Conservation (phyloP, 2,113 vertebrate genomes). For the Amazona vittata region DNA sequence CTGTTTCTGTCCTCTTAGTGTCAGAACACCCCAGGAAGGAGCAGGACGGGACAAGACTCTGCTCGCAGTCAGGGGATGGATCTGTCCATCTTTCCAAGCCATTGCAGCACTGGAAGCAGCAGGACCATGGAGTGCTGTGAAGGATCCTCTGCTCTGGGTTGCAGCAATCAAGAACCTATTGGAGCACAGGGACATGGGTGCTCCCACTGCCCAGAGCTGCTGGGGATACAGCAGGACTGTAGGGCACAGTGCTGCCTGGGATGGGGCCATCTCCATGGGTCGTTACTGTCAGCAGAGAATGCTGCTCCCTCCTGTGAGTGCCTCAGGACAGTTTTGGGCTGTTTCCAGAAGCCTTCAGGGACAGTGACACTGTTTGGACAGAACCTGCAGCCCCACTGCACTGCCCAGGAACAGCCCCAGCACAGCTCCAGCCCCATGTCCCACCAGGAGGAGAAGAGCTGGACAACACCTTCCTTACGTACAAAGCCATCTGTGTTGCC, state of each 20-base stretch:
- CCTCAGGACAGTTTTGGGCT: not conserved
- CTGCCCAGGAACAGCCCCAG: not conserved
- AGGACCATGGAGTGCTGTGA: rapidly evolving
- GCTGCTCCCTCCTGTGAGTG: not conserved
- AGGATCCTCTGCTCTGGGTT: not conserved
- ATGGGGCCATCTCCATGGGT: rapidly evolving
- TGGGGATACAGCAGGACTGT: rapidly evolving
- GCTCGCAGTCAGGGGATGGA: not conserved
- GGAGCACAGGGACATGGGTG: rapidly evolving
- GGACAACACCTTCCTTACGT: rapidly evolving
- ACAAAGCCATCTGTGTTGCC: rapidly evolving
- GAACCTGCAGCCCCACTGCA: not conserved
- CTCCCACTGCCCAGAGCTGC: not conserved
- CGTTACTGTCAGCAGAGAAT: not conserved
- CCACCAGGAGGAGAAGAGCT: not conserved
- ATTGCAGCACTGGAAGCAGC: rapidly evolving
- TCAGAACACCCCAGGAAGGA: not conserved
- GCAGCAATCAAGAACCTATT: not conserved
- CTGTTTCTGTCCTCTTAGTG: not conserved
- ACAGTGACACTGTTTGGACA: not conserved
- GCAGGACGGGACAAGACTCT: rapidly evolving
- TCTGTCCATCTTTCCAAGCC: not conserved
- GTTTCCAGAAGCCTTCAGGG: not conserved
- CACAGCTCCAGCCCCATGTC: not conserved
- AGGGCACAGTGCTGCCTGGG: rapidly evolving